Evolutionary conservation across 2,113 vertebrate genomes (phyloP), one percentile per base, ranked within the genome.

Genomic region (Chlamydotis undulata): DNA sequence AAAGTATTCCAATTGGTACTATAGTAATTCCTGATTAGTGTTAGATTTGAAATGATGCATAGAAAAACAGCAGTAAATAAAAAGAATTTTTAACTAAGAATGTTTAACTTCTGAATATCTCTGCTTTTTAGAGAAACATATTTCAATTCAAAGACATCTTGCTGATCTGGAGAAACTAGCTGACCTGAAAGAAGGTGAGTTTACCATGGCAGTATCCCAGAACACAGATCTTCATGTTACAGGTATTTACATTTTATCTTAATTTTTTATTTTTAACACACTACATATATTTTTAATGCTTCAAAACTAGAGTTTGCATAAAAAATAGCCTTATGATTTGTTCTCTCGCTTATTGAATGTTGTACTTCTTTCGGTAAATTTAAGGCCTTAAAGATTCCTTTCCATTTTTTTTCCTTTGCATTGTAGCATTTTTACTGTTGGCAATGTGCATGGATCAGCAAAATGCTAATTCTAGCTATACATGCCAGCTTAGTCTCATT

Each of bases 141-240:
- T 99, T 87, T 99, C 99, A 75, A 99, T 99, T 97, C 99, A 99
- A 92, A 98, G 97, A 55, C 96, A 98, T 16, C 98, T 99, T 93
- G 98, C 98, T 59, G 99, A 99, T 35, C 98, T 99, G 26, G 99
- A 99, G 97, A 98, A 97, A 89, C 97, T 99, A 90, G 98, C 98
- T 61, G 98, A 98, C 50, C 85, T 99, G 71, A 98, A 97, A 67
- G 98, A 98, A 96, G 98, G 98, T 97, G 94, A 98, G 96, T 97
- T 90, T 79, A 79, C 90, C 18, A 31, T 93, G 39, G 61, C 93
- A 67, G 63, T n/a, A 69, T 81, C 92, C 55, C 52, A 92, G 79
- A 97, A 94, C 63, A 95, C 89, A 95, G 89, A 94, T 88, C 75
- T 95, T 90, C 33, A 11, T 37, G 56, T 84, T 91, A 19, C 90